Evolutionary conservation across 2,888 invertebrate genomes (phyloP).

Genomic region (Helleia helle): DNA sequence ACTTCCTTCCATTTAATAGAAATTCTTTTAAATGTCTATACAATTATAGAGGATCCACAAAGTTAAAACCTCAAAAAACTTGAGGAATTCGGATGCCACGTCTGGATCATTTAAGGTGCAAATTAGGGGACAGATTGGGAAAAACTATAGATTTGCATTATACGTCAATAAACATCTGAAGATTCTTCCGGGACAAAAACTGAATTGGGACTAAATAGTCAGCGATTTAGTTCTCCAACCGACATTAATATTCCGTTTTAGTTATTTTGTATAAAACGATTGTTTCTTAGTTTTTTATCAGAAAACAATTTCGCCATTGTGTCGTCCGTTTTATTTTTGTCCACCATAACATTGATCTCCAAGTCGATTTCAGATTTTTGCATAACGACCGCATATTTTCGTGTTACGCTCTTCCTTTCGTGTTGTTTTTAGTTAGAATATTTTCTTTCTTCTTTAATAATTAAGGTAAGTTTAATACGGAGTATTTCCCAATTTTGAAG

Average conservation of each 20-base stretch:
- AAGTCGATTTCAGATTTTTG: conserved; percentile 3
- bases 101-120: conserved; percentile 25
- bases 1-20: too few relatives aligned
- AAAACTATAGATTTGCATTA: conserved; percentile 9
- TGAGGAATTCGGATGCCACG: too few relatives aligned
- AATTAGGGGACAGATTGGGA: conserved; percentile 19
- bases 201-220: conserved; percentile 5
- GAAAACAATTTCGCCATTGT: conserved; percentile 3
- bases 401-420: neutral
- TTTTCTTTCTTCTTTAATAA: too few relatives aligned
- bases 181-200: conserved; percentile 4
- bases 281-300: conserved; percentile 5
- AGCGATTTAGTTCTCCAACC: neutral
- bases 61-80: too few relatives aligned
- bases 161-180: conserved; percentile 5
- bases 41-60: too few relatives aligned
- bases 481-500: too few relatives aligned
- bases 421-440: neutral
- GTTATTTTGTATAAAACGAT: conserved; percentile 6
- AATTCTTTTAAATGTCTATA: neutral
- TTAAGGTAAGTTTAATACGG: too few relatives aligned
- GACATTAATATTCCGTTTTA: conserved; percentile 9
- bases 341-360: conserved; percentile 4
- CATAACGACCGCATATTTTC: conserved; percentile 3
- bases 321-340: conserved; percentile 9